Conservation (phyloP, 2,113 vertebrate species). For the Notiomystis cincta region DNA sequence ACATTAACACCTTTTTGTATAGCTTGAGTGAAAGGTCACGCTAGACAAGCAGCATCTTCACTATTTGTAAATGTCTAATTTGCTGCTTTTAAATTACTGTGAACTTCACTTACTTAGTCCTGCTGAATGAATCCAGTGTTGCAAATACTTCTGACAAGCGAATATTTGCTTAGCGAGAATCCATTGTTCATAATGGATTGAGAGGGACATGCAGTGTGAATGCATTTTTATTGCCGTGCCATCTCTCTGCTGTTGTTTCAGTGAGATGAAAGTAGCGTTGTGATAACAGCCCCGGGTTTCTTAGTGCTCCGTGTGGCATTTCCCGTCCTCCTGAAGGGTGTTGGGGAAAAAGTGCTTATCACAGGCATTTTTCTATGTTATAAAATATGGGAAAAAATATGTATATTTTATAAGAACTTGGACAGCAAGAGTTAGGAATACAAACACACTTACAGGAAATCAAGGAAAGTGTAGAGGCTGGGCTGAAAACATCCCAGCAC, state of each 20-base stretch:
- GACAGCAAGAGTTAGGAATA: background rate
- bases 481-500: background rate
- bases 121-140: constrained; percentile 49
- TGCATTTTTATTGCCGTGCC: constrained; percentile 55
- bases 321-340: background rate
- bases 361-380: background rate
- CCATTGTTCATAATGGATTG: constrained; percentile 71
- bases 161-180: constrained; percentile 69
- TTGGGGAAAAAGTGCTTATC: constrained; percentile 17
- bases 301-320: constrained; percentile 36
- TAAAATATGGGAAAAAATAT: background rate
- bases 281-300: constrained; percentile 58
- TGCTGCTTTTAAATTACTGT: constrained; percentile 60
- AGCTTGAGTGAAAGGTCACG: constrained; percentile 47
- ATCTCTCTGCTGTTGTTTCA: constrained; percentile 63
- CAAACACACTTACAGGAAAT: background rate
- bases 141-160: constrained; percentile 72
- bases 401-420: constrained; percentile 17
- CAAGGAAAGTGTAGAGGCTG: background rate
- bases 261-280: constrained; percentile 54
- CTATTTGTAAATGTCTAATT: constrained; percentile 69
- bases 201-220: constrained; percentile 55
- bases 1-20: constrained; percentile 55
- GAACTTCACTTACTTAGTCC: constrained; percentile 39
- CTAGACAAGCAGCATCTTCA: constrained; percentile 42